Conservation (phyloP, 1,140 invertebrate species). For the Polypedilum vanderplanki region DNA sequence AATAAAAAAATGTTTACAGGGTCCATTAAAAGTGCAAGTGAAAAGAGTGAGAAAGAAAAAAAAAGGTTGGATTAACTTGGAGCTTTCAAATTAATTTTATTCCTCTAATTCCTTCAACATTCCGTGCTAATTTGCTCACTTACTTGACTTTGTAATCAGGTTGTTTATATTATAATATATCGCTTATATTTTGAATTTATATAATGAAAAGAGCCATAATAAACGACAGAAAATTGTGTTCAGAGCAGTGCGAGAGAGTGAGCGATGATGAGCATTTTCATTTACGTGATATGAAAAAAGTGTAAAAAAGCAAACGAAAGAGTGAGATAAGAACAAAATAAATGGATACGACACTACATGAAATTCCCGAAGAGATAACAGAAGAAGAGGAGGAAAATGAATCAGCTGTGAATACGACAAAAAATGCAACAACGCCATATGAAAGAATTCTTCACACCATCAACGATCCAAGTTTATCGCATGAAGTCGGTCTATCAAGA, state of each 20-base stretch:
- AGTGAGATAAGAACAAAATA: background rate
- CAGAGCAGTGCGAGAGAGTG: background rate
- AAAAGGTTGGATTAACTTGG: too few relatives aligned
- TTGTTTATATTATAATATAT: conserved; percentile 7
- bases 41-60: too few relatives aligned
- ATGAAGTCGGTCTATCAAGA: conserved; percentile 44
- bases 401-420: background rate
- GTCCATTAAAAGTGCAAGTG: too few relatives aligned
- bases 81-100: too few relatives aligned
- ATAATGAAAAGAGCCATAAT: background rate
- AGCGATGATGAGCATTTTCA: too few relatives aligned
- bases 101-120: background rate
- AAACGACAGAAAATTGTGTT: background rate
- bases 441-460: background rate
- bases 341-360: background rate
- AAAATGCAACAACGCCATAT: background rate
- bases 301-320: background rate
- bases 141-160: conserved; percentile 18
- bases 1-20: too few relatives aligned
- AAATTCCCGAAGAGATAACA: conserved; percentile 9
- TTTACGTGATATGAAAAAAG: background rate
- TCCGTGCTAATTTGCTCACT: background rate
- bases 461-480: background rate
- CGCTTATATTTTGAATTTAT: conserved; percentile 4
- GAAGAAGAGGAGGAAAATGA: background rate